phyloP scores from a whole-genome alignment of 2,888 invertebrate species.

The Philaethria dido region DNA sequence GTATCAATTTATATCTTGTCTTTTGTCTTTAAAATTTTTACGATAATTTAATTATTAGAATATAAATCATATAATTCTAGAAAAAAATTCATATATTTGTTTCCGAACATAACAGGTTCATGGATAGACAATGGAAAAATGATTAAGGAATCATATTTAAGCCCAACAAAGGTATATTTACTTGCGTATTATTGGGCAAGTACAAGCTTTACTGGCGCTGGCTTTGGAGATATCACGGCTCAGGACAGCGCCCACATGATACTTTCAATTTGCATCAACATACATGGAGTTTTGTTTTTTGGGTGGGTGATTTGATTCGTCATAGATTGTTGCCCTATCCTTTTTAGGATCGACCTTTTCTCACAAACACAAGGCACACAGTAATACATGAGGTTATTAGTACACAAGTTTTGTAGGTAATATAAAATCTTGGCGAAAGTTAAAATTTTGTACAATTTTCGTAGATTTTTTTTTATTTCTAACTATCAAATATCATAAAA shows the following conservation, averaged over 20 bases:
- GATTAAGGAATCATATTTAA: conserved; percentile 55
- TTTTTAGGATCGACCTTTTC: conserved; percentile 29
- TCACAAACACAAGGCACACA: neutral
- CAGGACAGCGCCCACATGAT: conserved; percentile 72
- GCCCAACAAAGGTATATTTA: conserved; percentile 68
- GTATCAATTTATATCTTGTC: conserved; percentile 46
- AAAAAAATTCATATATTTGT: neutral
- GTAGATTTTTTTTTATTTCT: too few relatives aligned
- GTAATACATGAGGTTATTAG: neutral
- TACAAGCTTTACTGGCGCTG: conserved; percentile 74
- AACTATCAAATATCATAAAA: too few relatives aligned
- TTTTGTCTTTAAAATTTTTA: too few relatives aligned
- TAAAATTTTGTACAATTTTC: neutral
- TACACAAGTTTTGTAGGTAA: neutral
- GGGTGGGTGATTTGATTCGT: conserved; percentile 61
- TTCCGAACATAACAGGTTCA: conserved; percentile 55
- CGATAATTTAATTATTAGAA: too few relatives aligned
- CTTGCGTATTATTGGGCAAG: conserved; percentile 78
- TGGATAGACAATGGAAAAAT: conserved; percentile 69
- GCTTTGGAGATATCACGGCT: conserved; percentile 78
- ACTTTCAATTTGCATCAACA: conserved; percentile 67
- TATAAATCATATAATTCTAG: too few relatives aligned
- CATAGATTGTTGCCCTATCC: conserved; percentile 35
- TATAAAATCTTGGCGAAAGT: too few relatives aligned
- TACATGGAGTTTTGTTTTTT: conserved; percentile 78